Evolutionary conservation across 2,797 vertebrate species (phyloP), one percentile per base, ranked within the genome.

Genomic region (Hemibagrus guttatus): DNA sequence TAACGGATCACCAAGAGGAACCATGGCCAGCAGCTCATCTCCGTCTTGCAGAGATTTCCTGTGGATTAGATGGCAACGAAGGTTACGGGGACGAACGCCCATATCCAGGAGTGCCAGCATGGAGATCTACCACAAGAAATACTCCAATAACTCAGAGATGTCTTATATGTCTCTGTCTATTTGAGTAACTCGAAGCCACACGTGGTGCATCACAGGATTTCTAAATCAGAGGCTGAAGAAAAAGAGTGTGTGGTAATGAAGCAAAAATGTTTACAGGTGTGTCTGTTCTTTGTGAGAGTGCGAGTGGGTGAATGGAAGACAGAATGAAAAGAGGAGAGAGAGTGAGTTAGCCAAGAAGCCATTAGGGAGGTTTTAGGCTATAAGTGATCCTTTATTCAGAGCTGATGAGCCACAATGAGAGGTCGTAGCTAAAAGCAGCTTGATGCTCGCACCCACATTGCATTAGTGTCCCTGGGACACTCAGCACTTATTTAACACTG

Each of bases 111-210:
- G 95, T 85, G 92, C 94, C 78, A 96, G 95, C 84, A 94, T 96
- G 87, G 95, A 96, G 92, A 92, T 96, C 28, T 96, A 95, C 94
- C 95, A 94, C 74, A 92, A 95, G 64, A 90, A 94, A 93, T 96
- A 95, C 80, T 96, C 95, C 90, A 96, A 96, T 90, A 96, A 95
- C 91, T 95, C 95, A 88, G 95, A 95, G 94, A 96, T 96, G 90
- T 95, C 95, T 91, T 96, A 96, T 6, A 94, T 96, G 88, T 96
- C 95, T 74, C 93, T 96, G 86, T 95, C 95, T 85, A 91, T 96
- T 89, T 96, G 91, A 95, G 66, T 72, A 84, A 84, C 92, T 92
- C 26, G 52, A 87, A 64, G 74, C 28, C 69, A 86, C 93, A 93
- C 21, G 26, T 39, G 35, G 56, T 79, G 5, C 31, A 79, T 31